Conservation (phyloP, 2,888 invertebrate species). For the Diloba caeruleocephala region DNA sequence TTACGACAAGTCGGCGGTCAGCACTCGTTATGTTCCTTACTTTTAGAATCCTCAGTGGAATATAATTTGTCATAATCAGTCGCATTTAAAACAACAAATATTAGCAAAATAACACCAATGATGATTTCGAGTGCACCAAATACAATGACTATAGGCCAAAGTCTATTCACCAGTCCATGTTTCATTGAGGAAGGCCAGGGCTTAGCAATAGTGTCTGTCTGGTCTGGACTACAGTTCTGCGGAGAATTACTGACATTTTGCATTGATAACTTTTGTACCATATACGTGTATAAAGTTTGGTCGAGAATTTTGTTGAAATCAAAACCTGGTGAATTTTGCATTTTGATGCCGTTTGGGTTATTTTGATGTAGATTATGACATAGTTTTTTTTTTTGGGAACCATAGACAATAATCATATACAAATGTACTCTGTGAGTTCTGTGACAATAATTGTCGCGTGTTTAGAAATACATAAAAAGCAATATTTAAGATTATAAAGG, state of each 20-base stretch:
- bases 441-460: too few relatives aligned
- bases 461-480: too few relatives aligned
- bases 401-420: too few relatives aligned
- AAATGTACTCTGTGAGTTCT: too few relatives aligned
- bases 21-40: too few relatives aligned
- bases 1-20: too few relatives aligned
- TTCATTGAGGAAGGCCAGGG: conserved; percentile 10
- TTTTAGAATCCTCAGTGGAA: conserved; percentile 33
- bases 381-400: not conserved
- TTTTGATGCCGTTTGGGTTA: conserved; percentile 9
- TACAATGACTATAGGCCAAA: conserved; percentile 30
- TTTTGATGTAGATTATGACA: not conserved
- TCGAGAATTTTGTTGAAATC: conserved; percentile 43
- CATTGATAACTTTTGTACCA: conserved; percentile 2
- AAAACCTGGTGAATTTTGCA: conserved; percentile 32
- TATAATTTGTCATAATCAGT: conserved; percentile 43
- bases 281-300: conserved; percentile 36
- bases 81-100: conserved; percentile 10
- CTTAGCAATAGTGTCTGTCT: not conserved
- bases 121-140: conserved; percentile 34
- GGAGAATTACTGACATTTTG: not conserved
- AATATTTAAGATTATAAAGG: too few relatives aligned
- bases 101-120: conserved; percentile 22
- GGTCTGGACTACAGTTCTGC: not conserved
- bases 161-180: conserved; percentile 17